phyloP scores from a whole-genome alignment of 2,113 vertebrate genomes.

The Oreotragus oreotragus region DNA sequence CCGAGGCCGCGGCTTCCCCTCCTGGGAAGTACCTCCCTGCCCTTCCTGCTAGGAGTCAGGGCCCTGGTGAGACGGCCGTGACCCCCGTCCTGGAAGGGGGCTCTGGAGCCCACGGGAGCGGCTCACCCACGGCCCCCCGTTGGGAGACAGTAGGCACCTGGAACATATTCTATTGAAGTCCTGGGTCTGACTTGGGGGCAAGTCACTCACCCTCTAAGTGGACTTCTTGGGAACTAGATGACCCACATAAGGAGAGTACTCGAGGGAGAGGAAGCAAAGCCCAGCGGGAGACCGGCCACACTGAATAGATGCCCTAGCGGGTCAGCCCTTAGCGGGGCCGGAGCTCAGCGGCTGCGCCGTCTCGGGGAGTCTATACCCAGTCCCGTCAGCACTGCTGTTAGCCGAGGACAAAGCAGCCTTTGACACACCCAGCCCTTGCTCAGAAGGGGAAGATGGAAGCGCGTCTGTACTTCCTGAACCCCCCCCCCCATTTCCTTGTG shows the following conservation, averaged over 20 bases:
- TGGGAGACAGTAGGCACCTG: not conserved
- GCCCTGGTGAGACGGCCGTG: rapidly evolving
- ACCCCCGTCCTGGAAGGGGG: not conserved
- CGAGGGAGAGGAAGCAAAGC: not conserved
- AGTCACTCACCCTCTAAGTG: not conserved
- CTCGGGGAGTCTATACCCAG: not conserved
- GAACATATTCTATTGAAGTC: not conserved
- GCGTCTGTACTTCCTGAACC: not conserved
- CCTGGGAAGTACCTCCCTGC: not conserved
- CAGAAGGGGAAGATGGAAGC: not conserved
- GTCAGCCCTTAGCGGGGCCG: not conserved
- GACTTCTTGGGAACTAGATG: not conserved
- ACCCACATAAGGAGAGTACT: not conserved
- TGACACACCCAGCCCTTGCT: not conserved
- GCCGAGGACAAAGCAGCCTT: too few species aligned
- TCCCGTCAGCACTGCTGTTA: not conserved
- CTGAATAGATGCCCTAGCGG: rapidly evolving
- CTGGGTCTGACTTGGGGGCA: not conserved
- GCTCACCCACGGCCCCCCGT: rapidly evolving
- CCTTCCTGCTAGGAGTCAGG: not conserved
- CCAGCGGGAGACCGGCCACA: not conserved
- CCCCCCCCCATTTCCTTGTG: not conserved
- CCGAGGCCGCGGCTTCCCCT: not conserved
- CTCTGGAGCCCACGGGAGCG: rapidly evolving
- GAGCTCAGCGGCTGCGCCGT: not conserved